Base-by-base conservation (phyloP, 2,113 vertebrate genomes). In the Haplochromis vanheusdeni region DNA sequence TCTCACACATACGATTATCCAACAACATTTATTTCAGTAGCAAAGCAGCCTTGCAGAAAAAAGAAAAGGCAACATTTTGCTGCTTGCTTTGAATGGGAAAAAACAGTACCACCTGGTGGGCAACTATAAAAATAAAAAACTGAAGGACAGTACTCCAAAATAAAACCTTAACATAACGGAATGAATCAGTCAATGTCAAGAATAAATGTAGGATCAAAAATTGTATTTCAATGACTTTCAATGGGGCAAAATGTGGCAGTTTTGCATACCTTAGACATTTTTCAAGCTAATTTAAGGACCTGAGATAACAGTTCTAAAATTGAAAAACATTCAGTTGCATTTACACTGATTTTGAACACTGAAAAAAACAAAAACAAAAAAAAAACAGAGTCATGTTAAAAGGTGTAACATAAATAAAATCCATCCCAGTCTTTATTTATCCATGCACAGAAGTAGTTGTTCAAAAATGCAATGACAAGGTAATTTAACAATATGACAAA, bases 391-490 rank as follows among this genome's bases (percentile, higher is more conserved):
- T 68, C 7, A 12, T 21, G 26, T 28, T 33, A 16, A 14, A 75
- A 75, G 42, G 9, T 86, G 11, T 85, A 81, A 82, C 60, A 89
- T 58, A 92, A 93, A 94, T 83, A 89, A 23, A 68, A 86, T 42
- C 42, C 16, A 85, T 82, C 33, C 83, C 23, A 73, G 28, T 77
- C 83, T 94, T 95, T 93, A 94, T 94, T 94, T 81, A 77, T 75
- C 33, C 90, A 94, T 92, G 91, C 93, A 92, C 84, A 86, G 68
- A 86, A 94, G 88, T 51, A 86, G 17, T 37, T 89, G 79, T 91
- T 89, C 58, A 85, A 93, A 60, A 86, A 93, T 88, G 79, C 82
- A 90, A 82, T 81, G 70, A 91, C 85, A 87, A 49, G 4, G 85
- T 89, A 26, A 86, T 90, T 90, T 77, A 82, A 86, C 68, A 81